phyloP scores from a whole-genome alignment of 1,140 invertebrate genomes.

The Ceratina japonica region DNA sequence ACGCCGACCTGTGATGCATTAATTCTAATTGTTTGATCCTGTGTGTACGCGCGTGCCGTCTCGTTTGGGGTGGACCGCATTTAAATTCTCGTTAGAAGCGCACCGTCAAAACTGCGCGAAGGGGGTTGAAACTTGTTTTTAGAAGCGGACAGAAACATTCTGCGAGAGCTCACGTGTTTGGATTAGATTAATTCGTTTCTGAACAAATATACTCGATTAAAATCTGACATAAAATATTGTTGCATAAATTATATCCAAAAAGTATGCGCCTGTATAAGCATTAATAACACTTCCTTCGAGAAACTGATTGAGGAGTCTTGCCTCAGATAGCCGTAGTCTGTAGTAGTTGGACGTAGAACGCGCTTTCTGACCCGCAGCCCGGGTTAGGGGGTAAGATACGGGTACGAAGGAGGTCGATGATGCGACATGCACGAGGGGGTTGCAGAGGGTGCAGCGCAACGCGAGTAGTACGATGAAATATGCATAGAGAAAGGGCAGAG shows the following conservation, averaged over 20 bases:
- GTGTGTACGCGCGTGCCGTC: constrained; percentile 11
- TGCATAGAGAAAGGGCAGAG: constrained; percentile 63
- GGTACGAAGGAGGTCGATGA: constrained; percentile 53
- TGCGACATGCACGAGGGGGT: constrained; percentile 48
- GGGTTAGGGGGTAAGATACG: constrained; percentile 39
- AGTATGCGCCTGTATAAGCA: background rate
- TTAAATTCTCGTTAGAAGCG: constrained; percentile 31
- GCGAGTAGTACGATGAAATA: constrained; percentile 70
- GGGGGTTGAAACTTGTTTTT: constrained; percentile 16
- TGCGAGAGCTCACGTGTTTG: background rate
- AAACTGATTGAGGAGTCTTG: constrained; percentile 12
- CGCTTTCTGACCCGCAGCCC: constrained; percentile 6
- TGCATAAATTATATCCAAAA: background rate
- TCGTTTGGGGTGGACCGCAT: constrained; percentile 5
- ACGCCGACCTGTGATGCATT: constrained; percentile 72
- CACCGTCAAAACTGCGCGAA: no score
- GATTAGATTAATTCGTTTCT: no score
- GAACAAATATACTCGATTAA: no score
- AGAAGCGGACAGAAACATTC: background rate
- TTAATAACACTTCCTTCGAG: background rate
- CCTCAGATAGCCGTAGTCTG: background rate
- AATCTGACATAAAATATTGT: background rate
- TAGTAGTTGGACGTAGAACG: background rate
- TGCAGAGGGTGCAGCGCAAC: constrained; percentile 45
- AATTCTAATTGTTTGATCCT: constrained; percentile 71